Evolutionary conservation across 2,888 invertebrate species (phyloP).

Genomic region (Andrena praecox): DNA sequence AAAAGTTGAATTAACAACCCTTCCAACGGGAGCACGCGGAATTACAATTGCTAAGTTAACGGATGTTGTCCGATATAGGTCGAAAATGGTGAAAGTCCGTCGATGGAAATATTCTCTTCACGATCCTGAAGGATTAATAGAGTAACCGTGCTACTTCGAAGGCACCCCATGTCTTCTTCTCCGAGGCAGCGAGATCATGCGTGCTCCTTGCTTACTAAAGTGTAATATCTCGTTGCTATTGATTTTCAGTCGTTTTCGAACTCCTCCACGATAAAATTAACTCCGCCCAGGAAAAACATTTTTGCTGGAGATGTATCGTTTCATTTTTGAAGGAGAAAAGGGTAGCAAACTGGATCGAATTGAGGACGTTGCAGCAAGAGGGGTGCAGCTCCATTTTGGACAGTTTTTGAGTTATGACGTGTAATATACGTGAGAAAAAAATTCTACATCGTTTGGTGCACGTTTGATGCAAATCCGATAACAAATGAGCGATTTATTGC

Average conservation of each 20-base stretch:
- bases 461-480: too few species aligned
- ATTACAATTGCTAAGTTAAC: background rate
- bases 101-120: constrained; percentile 26
- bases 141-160: constrained; percentile 21
- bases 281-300: background rate
- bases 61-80: constrained; percentile 24
- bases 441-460: too few species aligned
- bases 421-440: too few species aligned
- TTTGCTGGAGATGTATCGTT: background rate
- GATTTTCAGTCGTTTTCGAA: constrained; percentile 17
- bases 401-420: too few species aligned
- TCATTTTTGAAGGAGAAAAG: background rate
- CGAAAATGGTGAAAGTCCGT: background rate
- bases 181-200: background rate
- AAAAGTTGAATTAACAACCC: background rate
- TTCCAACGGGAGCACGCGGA: background rate
- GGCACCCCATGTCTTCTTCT: constrained; percentile 10
- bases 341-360: background rate
- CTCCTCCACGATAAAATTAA: background rate
- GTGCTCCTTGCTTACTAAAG: constrained; percentile 7
- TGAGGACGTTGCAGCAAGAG: too few species aligned
- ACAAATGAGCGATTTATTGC: too few species aligned
- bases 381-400: too few species aligned
- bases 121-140: constrained; percentile 17
- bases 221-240: background rate